phyloP scores from a whole-genome alignment of 2,797 vertebrate genomes.

The Menidia menidia region DNA sequence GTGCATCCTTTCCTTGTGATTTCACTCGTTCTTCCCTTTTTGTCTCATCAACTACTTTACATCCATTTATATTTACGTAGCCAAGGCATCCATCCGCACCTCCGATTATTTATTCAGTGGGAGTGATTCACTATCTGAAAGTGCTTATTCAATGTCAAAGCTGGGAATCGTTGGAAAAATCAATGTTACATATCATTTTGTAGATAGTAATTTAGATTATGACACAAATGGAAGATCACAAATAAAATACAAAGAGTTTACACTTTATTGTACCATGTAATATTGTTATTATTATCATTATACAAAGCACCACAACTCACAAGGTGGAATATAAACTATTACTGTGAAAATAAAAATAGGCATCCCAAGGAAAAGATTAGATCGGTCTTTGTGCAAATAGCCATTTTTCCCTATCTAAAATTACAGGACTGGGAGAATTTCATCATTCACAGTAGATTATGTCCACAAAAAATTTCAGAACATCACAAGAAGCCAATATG shows the following conservation, averaged over 20 bases:
- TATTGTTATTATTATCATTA: too few relatives aligned
- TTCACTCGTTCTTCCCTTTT: conserved; percentile 22
- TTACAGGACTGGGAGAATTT: not conserved
- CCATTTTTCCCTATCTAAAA: not conserved
- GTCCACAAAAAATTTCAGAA: not conserved
- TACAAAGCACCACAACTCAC: not conserved
- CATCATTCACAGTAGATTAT: not conserved
- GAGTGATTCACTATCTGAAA: conserved; percentile 7
- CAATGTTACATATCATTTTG: conserved; percentile 1
- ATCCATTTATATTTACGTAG: conserved; percentile 21
- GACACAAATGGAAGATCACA: not conserved
- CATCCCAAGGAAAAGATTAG: not conserved
- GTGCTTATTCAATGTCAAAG: conserved; percentile 15
- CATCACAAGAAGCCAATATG: not conserved
- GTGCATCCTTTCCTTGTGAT: conserved; percentile 3
- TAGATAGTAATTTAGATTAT: not conserved
- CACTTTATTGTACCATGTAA: too few relatives aligned
- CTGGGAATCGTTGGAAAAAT: not conserved
- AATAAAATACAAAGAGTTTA: not conserved
- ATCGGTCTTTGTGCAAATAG: not conserved
- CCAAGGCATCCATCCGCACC: not conserved
- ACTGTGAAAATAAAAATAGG: not conserved
- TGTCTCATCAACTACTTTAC: conserved; percentile 41
- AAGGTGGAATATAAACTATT: not conserved
- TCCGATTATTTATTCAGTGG: conserved; percentile 32